These are phyloP conservation scores for Microtus ochrogaster DNA, from an alignment of 2,113 vertebrate genomes.

Conservation along the genomic window DNA sequence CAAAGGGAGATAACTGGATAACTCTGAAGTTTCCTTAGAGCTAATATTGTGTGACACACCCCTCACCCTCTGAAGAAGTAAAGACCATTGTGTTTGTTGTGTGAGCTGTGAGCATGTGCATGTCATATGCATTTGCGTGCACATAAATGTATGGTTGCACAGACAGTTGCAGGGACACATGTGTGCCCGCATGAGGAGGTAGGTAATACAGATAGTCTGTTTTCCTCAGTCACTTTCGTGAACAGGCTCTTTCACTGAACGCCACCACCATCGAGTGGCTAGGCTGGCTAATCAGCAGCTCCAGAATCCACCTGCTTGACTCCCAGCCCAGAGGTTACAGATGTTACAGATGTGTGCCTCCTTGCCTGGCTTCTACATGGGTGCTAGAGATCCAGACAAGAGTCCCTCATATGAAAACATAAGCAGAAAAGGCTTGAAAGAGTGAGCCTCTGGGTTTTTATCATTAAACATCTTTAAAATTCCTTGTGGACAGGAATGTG, in stretches of 20 bases:
- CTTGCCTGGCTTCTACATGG: background rate
- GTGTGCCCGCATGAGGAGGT: background rate
- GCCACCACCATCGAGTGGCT: too few species aligned
- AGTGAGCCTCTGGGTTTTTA: background rate
- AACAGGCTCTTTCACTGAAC: background rate
- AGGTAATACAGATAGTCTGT: background rate
- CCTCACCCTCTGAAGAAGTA: background rate
- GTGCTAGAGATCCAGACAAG: too few species aligned
- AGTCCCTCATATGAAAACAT: background rate
- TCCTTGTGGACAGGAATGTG: background rate
- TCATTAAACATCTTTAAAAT: background rate
- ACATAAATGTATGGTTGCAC: background rate
- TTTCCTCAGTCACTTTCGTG: background rate
- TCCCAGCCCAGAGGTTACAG: background rate
- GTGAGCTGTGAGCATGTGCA: too few species aligned
- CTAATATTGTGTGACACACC: background rate
- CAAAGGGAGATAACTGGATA: background rate
- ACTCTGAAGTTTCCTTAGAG: background rate
- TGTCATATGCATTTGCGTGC: background rate
- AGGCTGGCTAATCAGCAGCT: too few species aligned
- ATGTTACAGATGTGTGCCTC: background rate
- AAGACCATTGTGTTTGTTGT: background rate
- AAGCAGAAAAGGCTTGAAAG: rapidly evolving
- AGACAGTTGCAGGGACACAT: background rate
- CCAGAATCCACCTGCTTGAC: background rate